These are phyloP conservation scores for Oncorhynchus tshawytscha DNA, from an alignment of 2,113 vertebrate species.

Conservation along the genomic window DNA sequence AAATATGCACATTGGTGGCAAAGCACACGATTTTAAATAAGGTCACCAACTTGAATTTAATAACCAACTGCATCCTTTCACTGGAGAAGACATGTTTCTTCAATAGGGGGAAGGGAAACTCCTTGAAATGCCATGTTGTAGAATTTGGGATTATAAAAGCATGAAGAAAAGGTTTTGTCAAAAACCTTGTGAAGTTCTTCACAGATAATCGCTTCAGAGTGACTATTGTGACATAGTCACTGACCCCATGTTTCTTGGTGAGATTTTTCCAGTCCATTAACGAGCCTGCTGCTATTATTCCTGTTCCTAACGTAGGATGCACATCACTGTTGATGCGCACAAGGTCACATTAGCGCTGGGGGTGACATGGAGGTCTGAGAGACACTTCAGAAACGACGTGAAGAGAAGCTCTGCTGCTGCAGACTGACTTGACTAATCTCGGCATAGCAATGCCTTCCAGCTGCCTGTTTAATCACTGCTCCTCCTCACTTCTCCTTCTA, in stretches of 20 bases:
- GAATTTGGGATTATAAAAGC: too few species aligned
- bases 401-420: not conserved
- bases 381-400: not conserved
- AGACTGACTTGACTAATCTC: not conserved
- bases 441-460: not conserved
- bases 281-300: not conserved
- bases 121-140: too few species aligned
- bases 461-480: not conserved
- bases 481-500: not conserved
- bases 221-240: not conserved
- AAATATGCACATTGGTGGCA: constrained; percentile 34
- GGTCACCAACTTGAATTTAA: constrained; percentile 13
- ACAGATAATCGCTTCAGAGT: not conserved
- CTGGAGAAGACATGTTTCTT: not conserved
- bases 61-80: not conserved
- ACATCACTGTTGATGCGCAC: constrained; percentile 33
- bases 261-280: constrained; percentile 2
- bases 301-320: not conserved
- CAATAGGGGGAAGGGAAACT: constrained; percentile 5
- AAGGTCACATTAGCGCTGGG: constrained; percentile 34
- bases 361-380: not conserved
- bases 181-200: not conserved
- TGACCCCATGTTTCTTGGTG: not conserved
- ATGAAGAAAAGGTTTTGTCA: not conserved
- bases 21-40: constrained; percentile 18